Base-by-base conservation (phyloP, 2,888 invertebrate species). In the Xanthorhoe spadicearia region DNA sequence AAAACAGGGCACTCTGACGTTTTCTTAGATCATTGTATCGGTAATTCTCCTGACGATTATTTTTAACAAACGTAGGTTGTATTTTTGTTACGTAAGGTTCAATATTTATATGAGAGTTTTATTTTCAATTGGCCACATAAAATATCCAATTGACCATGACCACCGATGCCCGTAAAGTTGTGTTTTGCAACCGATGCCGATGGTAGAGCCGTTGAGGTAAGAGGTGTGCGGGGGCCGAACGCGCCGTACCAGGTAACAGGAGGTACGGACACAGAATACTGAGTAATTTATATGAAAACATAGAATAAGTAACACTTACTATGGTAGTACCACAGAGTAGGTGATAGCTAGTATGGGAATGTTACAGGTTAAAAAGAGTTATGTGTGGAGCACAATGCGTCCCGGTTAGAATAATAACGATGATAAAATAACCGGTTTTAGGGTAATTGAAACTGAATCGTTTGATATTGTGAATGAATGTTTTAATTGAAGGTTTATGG, bases 191-290 rank as follows among this genome's bases (percentile, higher is more conserved):
- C 53, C 51, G 53, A 50, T 46, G 58, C 59, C 23, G 23, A 32
- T 32, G 32, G 32, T 32, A 1, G 32, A 32, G 32, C 0, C 32
- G 32, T 58, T 54, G 54, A 58, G 62, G 32, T 46, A 17, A 50
- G 53, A 52, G 46, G 64, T 23, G 79, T 61, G 77, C 72, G 72
- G 77, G 73, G 70, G 81, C 74, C 77, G 79, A 68, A 78, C 79
- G 79, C 77, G 78, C 79, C 87, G 92, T 92, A 82, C 92, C 92
- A 92, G 93, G 92, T 92, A 92, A 91, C 86, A 89, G 92, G 91
- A 90, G 92, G 92, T 93, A 93, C 92, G 91, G 85, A 68, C 65
- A 63, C 50, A 69, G 65, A 54, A 55, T 66, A 60, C 54, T 58
- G 17, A 58, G 49, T 53, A 23, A 61, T 58, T 23, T 51, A 18